These are phyloP conservation scores for Phyllostomus discolor DNA, from an alignment of 2,113 vertebrate genomes.

Conservation along the genomic window DNA sequence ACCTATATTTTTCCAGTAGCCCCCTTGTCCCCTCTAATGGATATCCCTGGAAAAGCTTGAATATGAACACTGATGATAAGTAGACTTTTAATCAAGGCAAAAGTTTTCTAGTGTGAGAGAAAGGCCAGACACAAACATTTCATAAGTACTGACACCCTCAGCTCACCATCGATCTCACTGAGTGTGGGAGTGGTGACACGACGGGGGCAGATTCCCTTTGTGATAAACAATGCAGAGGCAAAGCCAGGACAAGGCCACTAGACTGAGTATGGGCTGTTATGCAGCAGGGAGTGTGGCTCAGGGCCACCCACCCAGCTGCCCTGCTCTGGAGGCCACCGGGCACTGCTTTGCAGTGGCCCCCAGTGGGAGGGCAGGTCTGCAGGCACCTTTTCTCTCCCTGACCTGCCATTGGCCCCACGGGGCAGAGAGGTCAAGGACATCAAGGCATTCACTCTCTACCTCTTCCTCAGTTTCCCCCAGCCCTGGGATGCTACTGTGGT, in stretches of 20 bases:
- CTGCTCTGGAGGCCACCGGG: rapidly evolving
- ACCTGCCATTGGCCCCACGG: rapidly evolving
- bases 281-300: not conserved
- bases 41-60: not conserved
- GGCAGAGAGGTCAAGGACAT: not conserved
- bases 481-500: too few relatives aligned
- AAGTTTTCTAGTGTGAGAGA: not conserved
- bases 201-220: not conserved
- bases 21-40: not conserved
- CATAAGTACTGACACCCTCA: rapidly evolving
- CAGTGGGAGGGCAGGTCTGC: rapidly evolving
- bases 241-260: not conserved
- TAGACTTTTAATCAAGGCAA: not conserved
- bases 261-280: not conserved
- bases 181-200: rapidly evolving
- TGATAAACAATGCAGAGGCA: not conserved
- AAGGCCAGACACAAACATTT: not conserved
- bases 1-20: not conserved
- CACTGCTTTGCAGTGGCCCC: not conserved
- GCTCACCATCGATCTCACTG: not conserved
- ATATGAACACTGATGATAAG: not conserved
- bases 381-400: not conserved
- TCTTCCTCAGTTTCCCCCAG: not conserved
- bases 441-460: not conserved
- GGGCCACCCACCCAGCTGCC: too few relatives aligned